A percentile compares a stretch with the other conserved stretches of the same genome.
phyloP scores from a whole-genome alignment of 2,113 vertebrate species.

The Pygoscelis antarcticus region DNA sequence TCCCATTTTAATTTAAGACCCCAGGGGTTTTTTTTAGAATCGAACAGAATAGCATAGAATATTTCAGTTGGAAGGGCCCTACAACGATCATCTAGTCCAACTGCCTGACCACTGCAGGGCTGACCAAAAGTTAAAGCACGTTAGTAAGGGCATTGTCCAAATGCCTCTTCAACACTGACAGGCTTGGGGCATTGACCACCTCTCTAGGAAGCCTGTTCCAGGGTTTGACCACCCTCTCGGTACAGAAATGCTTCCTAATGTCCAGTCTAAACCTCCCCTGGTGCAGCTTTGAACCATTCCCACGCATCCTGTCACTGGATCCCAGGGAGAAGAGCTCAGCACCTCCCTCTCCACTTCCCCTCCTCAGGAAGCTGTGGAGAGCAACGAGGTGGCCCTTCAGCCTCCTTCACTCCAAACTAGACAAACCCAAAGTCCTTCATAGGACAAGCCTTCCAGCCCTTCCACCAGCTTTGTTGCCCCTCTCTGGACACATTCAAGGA shows the following conservation, averaged over 20 bases:
- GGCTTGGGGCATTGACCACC: rapidly evolving
- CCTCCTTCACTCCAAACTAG: rapidly evolving
- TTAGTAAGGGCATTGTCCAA: neutral
- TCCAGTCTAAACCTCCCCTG: rapidly evolving
- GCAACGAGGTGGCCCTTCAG: rapidly evolving
- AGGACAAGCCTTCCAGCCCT: neutral
- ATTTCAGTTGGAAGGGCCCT: neutral
- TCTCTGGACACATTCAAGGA: neutral
- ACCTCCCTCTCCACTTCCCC: neutral
- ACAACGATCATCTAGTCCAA: neutral
- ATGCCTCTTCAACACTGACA: neutral
- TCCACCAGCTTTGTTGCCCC: too few species aligned
- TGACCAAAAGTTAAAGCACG: neutral
- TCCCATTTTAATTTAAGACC: neutral
- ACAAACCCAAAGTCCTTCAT: rapidly evolving
- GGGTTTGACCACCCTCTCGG: neutral
- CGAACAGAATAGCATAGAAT: neutral
- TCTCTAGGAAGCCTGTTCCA: neutral
- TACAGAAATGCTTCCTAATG: rapidly evolving
- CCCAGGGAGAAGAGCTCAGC: rapidly evolving
- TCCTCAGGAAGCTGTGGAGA: neutral
- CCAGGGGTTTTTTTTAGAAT: neutral
- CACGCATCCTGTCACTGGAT: rapidly evolving
- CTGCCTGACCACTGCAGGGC: neutral
- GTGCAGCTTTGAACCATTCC: too few species aligned